Conservation (phyloP, 2,113 vertebrate species). For the Salminus brasiliensis region DNA sequence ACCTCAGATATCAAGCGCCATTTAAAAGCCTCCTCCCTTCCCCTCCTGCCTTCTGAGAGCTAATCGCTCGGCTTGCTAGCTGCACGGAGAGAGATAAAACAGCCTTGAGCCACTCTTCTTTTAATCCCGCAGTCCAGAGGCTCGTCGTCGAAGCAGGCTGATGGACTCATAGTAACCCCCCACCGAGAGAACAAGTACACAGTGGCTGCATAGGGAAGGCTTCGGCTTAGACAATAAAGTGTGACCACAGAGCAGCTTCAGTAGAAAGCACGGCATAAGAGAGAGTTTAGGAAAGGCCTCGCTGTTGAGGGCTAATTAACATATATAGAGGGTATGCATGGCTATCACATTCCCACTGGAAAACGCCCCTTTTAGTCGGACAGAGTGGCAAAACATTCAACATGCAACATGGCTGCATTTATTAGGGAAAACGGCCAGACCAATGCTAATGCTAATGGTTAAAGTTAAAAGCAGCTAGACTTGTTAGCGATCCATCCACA, state of each 20-base stretch:
- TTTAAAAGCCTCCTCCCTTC: slow-evolving; percentile 44
- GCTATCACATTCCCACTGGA: too few relatives aligned
- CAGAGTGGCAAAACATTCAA: too few relatives aligned
- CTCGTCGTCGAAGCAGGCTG: slow-evolving; percentile 8
- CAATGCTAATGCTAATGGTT: too few relatives aligned
- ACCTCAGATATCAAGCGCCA: not conserved
- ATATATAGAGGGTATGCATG: too few relatives aligned
- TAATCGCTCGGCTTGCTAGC: slow-evolving; percentile 44
- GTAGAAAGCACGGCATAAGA: not conserved
- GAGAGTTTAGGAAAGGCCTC: not conserved
- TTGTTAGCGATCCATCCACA: too few relatives aligned
- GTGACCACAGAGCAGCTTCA: not conserved
- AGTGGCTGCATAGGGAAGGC: not conserved
- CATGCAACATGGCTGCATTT: too few relatives aligned
- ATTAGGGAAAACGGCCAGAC: too few relatives aligned
- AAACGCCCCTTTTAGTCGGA: too few relatives aligned
- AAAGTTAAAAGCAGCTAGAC: too few relatives aligned
- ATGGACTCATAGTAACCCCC: slow-evolving; percentile 22
- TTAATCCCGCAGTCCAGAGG: slow-evolving; percentile 27
- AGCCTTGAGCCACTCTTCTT: slow-evolving; percentile 51
- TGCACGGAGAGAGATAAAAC: slow-evolving; percentile 44
- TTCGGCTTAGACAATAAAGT: not conserved
- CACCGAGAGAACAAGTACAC: not conserved
- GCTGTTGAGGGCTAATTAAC: too few relatives aligned
- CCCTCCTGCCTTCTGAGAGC: slow-evolving; percentile 23